Percentiles rank a stretch among this genome's conserved stretches.
Evolutionary conservation across 1,140 invertebrate species (phyloP).

Genomic region (Anastatus disparis): DNA sequence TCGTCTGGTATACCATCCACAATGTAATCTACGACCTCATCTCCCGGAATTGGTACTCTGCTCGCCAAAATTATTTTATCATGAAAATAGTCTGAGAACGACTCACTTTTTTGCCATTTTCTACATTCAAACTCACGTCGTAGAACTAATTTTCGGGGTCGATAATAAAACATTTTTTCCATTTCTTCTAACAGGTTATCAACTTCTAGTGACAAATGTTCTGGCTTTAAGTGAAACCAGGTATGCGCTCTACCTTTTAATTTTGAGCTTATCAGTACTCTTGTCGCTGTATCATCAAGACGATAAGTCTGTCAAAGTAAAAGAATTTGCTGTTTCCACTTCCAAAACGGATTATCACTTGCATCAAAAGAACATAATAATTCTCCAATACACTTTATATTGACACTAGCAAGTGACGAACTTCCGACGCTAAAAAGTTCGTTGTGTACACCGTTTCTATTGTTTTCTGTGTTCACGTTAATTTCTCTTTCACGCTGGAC

Average conservation of each 20-base stretch:
- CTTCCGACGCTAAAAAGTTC: no score
- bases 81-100: constrained; percentile 32
- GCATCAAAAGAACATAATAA: constrained; percentile 24
- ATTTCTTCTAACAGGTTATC: not conserved
- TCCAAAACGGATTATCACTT: not conserved
- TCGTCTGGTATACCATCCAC: constrained; percentile 33
- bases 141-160: not conserved
- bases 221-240: constrained; percentile 34
- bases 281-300: constrained; percentile 2
- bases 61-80: constrained; percentile 19
- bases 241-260: constrained; percentile 6
- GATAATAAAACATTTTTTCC: constrained; percentile 10
- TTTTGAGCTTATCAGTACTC: constrained; percentile 23
- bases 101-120: constrained; percentile 13
- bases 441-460: no score
- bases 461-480: no score
- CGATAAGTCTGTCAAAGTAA: constrained; percentile 12
- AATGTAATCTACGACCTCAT: constrained; percentile 35
- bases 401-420: no score
- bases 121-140: constrained; percentile 13
- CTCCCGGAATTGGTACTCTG: constrained; percentile 8
- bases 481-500: no score
- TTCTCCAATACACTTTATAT: no score
- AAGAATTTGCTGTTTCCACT: constrained; percentile 10
- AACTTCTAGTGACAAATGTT: not conserved